These are phyloP conservation scores for Bombyx mori DNA, from an alignment of 1,140 invertebrate species.

Conservation along the genomic window DNA sequence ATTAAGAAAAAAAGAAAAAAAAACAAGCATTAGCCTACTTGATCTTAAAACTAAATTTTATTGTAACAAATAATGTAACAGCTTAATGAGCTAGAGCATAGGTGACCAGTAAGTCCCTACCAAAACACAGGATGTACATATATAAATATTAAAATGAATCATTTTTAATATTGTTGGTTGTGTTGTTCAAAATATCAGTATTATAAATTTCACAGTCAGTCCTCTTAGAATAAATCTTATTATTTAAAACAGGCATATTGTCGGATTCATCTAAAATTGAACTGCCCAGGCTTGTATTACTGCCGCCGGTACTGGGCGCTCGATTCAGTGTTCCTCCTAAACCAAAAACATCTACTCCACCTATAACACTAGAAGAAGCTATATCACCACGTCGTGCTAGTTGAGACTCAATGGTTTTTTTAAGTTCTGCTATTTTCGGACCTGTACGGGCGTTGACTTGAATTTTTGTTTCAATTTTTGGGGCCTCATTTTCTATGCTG, in stretches of 20 bases:
- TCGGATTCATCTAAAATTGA: slow-evolving; percentile 62
- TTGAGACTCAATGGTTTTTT: slow-evolving; percentile 56
- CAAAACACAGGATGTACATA: no score
- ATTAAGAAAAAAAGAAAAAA: no score
- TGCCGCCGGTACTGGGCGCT: slow-evolving; percentile 44
- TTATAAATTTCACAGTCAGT: no score
- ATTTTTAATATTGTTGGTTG: slow-evolving; percentile 19
- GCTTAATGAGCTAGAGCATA: no score
- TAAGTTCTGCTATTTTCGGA: slow-evolving; percentile 62
- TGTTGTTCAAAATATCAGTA: no score
- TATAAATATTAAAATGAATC: slow-evolving; percentile 19
- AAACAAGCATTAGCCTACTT: no score
- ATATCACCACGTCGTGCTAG: slow-evolving; percentile 48
- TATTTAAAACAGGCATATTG: slow-evolving; percentile 25
- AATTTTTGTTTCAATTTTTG: slow-evolving; percentile 32
- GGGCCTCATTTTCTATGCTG: slow-evolving; percentile 51
- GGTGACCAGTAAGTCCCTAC: no score
- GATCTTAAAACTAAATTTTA: no score
- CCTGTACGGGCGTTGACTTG: slow-evolving; percentile 35
- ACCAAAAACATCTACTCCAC: slow-evolving; percentile 41
- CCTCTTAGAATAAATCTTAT: slow-evolving; percentile 17
- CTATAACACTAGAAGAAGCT: slow-evolving; percentile 39
- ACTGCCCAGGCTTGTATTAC: slow-evolving; percentile 60
- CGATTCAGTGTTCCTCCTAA: slow-evolving; percentile 27
- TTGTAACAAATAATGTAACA: no score